These are phyloP conservation scores for Ceryle rudis DNA, from an alignment of 2,797 vertebrate species.

Conservation along the genomic window DNA sequence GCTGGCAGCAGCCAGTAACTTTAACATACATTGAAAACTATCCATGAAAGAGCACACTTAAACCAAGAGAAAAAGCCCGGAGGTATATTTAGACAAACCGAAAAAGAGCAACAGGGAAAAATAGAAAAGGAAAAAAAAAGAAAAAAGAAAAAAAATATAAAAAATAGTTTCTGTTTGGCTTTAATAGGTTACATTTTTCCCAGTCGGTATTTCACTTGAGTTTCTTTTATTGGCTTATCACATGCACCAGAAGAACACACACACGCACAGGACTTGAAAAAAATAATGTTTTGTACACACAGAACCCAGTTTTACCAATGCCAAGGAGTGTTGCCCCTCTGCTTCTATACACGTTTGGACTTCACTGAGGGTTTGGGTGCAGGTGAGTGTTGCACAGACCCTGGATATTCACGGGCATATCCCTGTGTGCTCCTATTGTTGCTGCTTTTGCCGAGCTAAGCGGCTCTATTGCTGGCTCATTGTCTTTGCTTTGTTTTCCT, in stretches of 20 bases:
- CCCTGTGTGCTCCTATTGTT: not conserved
- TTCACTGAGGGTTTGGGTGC: not conserved
- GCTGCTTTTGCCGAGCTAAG: not conserved
- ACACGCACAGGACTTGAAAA: not conserved
- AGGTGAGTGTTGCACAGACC: not conserved
- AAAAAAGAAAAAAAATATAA: rapidly evolving
- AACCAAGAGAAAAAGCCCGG: constrained; percentile 46
- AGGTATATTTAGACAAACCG: constrained; percentile 53
- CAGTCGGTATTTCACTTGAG: constrained; percentile 8
- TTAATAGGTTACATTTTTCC: constrained; percentile 45
- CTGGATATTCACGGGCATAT: not conserved
- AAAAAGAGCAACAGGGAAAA: not conserved
- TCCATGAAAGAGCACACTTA: constrained; percentile 58
- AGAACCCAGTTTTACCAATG: not conserved
- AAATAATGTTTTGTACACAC: not conserved
- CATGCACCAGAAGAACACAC: not conserved
- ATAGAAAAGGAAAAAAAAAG: too few species aligned
- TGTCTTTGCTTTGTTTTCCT: not conserved
- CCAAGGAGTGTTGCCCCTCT: not conserved
- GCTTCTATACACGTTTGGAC: not conserved
- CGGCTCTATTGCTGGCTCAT: not conserved
- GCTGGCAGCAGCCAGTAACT: constrained; percentile 61
- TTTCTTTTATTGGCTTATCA: constrained; percentile 24
- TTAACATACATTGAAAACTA: constrained; percentile 68
- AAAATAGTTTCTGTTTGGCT: not conserved